Percentiles rank a stretch among this genome's conserved stretches.
These are phyloP conservation scores for Eupithecia inturbata DNA, from an alignment of 2,888 invertebrate genomes.

Conservation along the genomic window DNA sequence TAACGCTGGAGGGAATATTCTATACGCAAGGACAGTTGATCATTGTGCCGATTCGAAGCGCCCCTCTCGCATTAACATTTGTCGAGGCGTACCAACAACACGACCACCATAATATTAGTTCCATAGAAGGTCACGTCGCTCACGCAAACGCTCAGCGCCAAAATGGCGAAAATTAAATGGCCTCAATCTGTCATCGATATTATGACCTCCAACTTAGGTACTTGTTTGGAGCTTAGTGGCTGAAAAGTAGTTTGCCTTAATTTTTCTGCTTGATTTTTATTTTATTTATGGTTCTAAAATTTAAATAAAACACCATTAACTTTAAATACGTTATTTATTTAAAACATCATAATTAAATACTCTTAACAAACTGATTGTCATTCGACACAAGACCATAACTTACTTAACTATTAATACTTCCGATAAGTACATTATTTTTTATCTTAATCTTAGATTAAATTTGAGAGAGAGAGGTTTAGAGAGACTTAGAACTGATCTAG, in stretches of 20 bases:
- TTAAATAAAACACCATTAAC: constrained; percentile 52
- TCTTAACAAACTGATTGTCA: constrained; percentile 75
- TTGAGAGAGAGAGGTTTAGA: constrained; percentile 71
- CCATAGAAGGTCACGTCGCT: too few species aligned
- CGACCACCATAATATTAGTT: too few species aligned
- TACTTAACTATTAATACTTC: constrained; percentile 70
- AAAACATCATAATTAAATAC: constrained; percentile 77
- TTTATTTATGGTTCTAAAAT: not conserved
- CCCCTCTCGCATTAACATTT: too few species aligned
- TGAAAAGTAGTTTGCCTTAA: not conserved
- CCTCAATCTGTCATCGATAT: too few species aligned
- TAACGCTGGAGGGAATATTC: too few species aligned
- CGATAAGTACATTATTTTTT: constrained; percentile 55
- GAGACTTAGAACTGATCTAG: constrained; percentile 41
- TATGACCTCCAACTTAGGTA: too few species aligned
- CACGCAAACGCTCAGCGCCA: too few species aligned
- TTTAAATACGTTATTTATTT: constrained; percentile 81
- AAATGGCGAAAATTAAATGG: too few species aligned
- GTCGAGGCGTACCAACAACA: too few species aligned
- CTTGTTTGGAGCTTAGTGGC: too few species aligned
- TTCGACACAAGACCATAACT: constrained; percentile 75
- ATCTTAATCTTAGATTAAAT: constrained; percentile 60
- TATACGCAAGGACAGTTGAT: too few species aligned
- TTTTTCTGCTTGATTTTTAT: not conserved
- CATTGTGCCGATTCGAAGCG: too few species aligned